Evolutionary conservation across 2,113 vertebrate genomes (phyloP), one percentile per base, ranked within the genome.

Genomic region (Brienomyrus longianalis): DNA sequence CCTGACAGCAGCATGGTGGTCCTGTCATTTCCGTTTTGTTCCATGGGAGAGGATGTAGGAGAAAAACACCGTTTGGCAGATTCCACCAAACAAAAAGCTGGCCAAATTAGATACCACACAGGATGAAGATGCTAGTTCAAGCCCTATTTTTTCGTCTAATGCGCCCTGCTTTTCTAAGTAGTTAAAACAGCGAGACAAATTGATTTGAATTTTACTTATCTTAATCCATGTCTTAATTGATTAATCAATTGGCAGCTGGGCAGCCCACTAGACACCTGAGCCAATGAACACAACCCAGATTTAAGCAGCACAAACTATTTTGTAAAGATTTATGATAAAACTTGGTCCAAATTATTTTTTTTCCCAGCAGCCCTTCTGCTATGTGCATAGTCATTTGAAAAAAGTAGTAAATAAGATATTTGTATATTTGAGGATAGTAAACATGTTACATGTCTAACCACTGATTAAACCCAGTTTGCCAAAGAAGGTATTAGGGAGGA

Each of bases 91-190:
- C 74, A 80, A 35, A 80, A 80, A 80, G 15, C 74, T n/a, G n/a
- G 74, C 74, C 74, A 80, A 80, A 43, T 80, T 80, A 80, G 74
- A 80, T n/a, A 39, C 35, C 74, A 80, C 31, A 80, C 74, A 80
- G 19, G 74, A 77, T 39, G 70, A 80, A 19, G 74, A 39, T 80
- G 74, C 74, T 7, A 43, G 35, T 80, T 39, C 74, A 80, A 80
- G 31, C 74, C 74, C 74, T 43, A 19, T 43, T 80, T 80, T 35
- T 39, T 80, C 13, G 11, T 80, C 17, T 80, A 80, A 19, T 8
- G 74, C 74, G 19, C 35, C 35, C 74, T 19, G 1, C 31, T 80
- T 80, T 43, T 80, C 74, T 80, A 43, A 80, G 31, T 43, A 80
- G 74, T 80, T 43, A 43, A 80, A 80, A 43, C 35, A 43, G 35